These are phyloP conservation scores for Habrosyne pyritoides DNA, from an alignment of 2,888 invertebrate species.

Conservation along the genomic window DNA sequence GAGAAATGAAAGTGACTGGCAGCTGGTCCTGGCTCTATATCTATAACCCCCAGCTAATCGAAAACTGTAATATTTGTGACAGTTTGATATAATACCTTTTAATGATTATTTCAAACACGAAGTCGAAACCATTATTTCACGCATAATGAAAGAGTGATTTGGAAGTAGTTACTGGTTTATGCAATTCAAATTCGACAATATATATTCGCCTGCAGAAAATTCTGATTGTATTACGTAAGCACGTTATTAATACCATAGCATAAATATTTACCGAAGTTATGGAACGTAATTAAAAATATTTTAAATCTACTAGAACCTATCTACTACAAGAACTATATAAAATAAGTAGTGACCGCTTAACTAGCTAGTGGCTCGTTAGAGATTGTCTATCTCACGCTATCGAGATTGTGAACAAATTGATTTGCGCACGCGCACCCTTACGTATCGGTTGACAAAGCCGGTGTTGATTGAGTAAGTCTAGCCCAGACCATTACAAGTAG, in stretches of 20 bases:
- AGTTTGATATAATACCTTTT: not conserved
- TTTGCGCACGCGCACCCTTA: constrained; percentile 65
- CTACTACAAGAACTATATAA: constrained; percentile 13
- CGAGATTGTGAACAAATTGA: constrained; percentile 68
- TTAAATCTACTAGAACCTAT: too few species aligned
- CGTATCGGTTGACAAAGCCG: constrained; percentile 59
- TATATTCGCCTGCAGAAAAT: not conserved
- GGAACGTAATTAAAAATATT: too few species aligned
- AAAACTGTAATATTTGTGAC: constrained; percentile 4
- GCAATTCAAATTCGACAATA: not conserved
- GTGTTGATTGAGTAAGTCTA: constrained; percentile 49
- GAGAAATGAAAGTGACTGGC: constrained; percentile 76
- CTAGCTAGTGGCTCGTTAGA: constrained; percentile 56
- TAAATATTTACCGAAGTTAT: not conserved
- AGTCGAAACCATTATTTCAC: constrained; percentile 1
- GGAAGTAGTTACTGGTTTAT: not conserved
- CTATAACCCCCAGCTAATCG: constrained; percentile 18
- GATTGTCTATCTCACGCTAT: constrained; percentile 64
- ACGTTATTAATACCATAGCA: not conserved
- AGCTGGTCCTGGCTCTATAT: constrained; percentile 36
- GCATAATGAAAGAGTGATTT: not conserved
- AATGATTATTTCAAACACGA: not conserved
- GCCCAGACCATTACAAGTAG: constrained; percentile 17
- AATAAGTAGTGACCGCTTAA: constrained; percentile 32
- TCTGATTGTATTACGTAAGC: not conserved